phyloP scores from a whole-genome alignment of 53 echinoderm and acorn worm species.

The Henricia sp. region DNA sequence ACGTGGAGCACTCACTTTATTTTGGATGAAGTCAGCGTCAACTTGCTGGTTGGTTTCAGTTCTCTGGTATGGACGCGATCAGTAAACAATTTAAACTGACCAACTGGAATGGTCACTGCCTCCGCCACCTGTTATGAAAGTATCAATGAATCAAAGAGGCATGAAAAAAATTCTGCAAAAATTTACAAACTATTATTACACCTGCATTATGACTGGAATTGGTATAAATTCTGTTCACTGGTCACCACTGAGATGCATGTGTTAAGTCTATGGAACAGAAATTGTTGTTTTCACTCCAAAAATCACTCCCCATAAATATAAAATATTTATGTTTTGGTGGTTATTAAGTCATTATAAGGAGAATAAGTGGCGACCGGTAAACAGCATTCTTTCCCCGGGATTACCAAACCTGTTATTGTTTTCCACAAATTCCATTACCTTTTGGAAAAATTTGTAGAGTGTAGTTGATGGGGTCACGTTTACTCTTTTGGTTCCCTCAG shows the following conservation, averaged over 20 bases:
- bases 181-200: no score
- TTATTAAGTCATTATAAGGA: no score
- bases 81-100: constrained; percentile 76
- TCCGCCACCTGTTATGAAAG: constrained; percentile 91
- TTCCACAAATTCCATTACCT: no score
- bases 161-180: no score
- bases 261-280: neutral
- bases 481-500: constrained; percentile 83
- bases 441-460: constrained; percentile 89
- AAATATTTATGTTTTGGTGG: no score
- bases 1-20: constrained; percentile 68
- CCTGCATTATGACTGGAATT: no score
- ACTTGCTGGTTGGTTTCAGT: constrained; percentile 75
- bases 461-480: constrained; percentile 63
- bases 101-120: constrained; percentile 65
- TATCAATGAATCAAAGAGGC: no score
- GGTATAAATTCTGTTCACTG: no score
- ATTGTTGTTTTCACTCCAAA: neutral
- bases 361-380: no score
- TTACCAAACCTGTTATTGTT: neutral
- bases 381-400: neutral
- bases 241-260: no score
- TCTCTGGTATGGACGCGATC: constrained; percentile 71
- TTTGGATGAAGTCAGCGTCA: constrained; percentile 70
- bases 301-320: neutral